Percentiles rank a stretch among this genome's conserved stretches.
Evolutionary conservation across 2,888 invertebrate genomes (phyloP).

Genomic region (Tolmerus cingulatus): DNA sequence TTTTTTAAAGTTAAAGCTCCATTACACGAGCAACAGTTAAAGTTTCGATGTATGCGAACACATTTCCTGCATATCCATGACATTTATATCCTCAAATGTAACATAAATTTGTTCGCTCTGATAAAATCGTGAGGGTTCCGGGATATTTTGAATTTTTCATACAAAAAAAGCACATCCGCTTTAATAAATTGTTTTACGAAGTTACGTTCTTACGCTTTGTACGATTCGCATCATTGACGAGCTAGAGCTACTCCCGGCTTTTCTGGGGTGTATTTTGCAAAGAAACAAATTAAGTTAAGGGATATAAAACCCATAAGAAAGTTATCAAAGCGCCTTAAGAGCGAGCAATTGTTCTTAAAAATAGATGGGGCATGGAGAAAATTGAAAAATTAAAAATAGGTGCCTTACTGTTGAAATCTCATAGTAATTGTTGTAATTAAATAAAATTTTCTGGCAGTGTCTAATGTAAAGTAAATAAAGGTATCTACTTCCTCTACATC

Average conservation of each 20-base stretch:
- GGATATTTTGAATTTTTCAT: too few species aligned
- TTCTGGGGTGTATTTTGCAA: background rate
- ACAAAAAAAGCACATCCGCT: background rate
- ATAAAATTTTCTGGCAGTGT: background rate
- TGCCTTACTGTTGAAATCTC: background rate
- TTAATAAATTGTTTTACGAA: background rate
- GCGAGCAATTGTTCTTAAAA: background rate
- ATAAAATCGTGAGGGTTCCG: background rate
- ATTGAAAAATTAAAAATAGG: background rate
- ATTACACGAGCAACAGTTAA: background rate
- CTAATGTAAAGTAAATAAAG: background rate
- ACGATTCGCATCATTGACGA: background rate
- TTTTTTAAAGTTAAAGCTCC: too few species aligned
- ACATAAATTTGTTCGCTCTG: background rate
- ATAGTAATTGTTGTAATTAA: background rate
- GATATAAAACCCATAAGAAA: background rate
- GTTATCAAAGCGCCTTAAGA: background rate
- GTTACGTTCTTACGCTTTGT: background rate
- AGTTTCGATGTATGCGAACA: background rate
- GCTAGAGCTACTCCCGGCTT: background rate
- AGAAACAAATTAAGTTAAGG: background rate
- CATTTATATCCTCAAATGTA: background rate
- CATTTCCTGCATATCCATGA: background rate
- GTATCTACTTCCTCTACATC: background rate
- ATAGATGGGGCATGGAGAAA: background rate